These are phyloP conservation scores for Condylostylus longicornis DNA, from an alignment of 1,140 invertebrate genomes.

Conservation along the genomic window DNA sequence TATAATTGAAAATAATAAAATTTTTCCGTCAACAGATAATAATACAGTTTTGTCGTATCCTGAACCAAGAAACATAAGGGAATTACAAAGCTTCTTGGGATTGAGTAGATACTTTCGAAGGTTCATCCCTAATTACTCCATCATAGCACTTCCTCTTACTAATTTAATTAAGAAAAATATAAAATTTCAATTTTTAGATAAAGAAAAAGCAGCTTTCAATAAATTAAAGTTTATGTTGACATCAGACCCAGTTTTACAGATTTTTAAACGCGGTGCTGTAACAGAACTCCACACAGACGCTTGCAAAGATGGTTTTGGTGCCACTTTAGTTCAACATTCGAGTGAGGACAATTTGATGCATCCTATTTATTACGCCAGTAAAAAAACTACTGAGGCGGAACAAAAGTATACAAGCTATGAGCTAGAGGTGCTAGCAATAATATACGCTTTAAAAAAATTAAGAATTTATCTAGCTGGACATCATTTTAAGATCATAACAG, in stretches of 20 bases:
- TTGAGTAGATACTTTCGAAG: constrained; percentile 22
- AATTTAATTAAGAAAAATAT: constrained; percentile 5
- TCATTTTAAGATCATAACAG: constrained; percentile 25
- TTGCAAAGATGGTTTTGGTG: constrained; percentile 14
- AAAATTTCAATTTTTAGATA: constrained; percentile 4
- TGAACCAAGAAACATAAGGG: constrained; percentile 13
- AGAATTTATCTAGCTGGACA: constrained; percentile 29
- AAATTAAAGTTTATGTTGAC: constrained; percentile 4
- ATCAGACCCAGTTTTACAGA: constrained; percentile 6
- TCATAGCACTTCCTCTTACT: constrained; percentile 16
- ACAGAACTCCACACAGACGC: constrained; percentile 15
- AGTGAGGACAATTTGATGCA: constrained; percentile 12
- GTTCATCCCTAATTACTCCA: constrained; percentile 18
- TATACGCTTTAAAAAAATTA: constrained; percentile 11
- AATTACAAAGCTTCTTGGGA: constrained; percentile 19
- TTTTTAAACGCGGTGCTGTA: constrained; percentile 6
- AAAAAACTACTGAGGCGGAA: constrained; percentile 14
- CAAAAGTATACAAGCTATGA: constrained; percentile 16
- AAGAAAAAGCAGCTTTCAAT: constrained; percentile 4
- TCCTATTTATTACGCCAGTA: constrained; percentile 17
- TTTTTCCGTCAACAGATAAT: background rate
- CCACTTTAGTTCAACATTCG: constrained; percentile 14
- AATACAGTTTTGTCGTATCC: constrained; percentile 14
- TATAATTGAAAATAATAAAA: no score
- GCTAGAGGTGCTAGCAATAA: constrained; percentile 13